Percentiles rank a stretch among this genome's conserved stretches.
Conservation (phyloP, 2,113 vertebrate species). For the Petaurus breviceps region DNA sequence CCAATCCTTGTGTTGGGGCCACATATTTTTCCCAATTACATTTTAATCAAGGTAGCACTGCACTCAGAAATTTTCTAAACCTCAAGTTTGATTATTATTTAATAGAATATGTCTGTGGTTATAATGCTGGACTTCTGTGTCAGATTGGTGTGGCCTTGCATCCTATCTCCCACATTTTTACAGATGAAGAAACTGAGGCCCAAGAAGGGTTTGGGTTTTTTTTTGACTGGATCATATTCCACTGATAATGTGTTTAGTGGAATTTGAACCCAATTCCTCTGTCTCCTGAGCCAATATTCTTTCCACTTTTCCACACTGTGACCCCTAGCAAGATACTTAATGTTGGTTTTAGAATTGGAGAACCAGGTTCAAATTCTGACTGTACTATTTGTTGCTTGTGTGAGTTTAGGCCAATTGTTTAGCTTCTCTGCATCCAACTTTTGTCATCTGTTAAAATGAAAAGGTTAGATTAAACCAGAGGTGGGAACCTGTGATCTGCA, state of each 20-base stretch:
- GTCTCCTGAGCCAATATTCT: neutral
- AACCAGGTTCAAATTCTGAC: neutral
- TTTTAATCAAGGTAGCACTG: neutral
- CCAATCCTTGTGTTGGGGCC: rapidly evolving
- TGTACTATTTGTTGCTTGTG: neutral
- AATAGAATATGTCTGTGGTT: neutral
- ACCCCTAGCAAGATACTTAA: neutral
- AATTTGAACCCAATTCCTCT: neutral
- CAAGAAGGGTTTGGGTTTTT: neutral
- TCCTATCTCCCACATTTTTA: neutral
- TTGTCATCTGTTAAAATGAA: neutral
- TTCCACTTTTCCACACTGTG: neutral
- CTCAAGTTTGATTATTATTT: neutral
- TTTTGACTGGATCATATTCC: neutral
- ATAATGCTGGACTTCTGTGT: neutral
- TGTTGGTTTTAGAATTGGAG: neutral
- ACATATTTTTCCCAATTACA: neutral
- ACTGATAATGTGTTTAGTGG: neutral
- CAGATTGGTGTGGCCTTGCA: neutral
- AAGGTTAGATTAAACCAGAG: neutral
- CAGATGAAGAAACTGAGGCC: neutral
- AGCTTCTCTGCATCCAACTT: neutral
- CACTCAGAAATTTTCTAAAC: neutral
- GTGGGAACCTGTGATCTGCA: too few species aligned
- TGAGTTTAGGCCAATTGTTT: neutral